Conservation (phyloP, 2,797 vertebrate genomes). For the Epinephelus malabaricus region DNA sequence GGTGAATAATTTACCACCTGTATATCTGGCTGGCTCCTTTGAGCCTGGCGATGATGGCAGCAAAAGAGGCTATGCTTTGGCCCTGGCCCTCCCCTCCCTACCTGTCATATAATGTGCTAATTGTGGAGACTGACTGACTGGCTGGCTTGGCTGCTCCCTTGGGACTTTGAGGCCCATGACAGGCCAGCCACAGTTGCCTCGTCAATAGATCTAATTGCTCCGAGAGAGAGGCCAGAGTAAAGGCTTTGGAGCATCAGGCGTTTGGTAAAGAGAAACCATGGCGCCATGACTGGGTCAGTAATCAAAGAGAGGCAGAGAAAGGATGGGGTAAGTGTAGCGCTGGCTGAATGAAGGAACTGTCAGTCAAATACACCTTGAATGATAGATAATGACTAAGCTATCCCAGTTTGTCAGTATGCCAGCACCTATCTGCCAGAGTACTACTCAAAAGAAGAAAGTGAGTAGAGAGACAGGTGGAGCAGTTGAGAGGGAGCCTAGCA, state of each 20-base stretch:
- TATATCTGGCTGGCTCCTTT: constrained; percentile 68
- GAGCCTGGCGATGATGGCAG: constrained; percentile 42
- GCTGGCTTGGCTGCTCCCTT: constrained; percentile 60
- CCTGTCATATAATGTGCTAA: constrained; percentile 83
- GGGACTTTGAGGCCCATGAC: constrained; percentile 71
- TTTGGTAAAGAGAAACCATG: constrained; percentile 87
- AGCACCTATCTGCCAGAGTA: constrained; percentile 88
- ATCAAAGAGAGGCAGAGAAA: constrained; percentile 81
- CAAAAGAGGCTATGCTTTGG: constrained; percentile 50
- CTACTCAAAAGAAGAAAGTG: constrained; percentile 62
- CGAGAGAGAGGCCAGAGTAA: constrained; percentile 80
- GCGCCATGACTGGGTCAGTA: constrained; percentile 90
- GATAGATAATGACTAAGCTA: constrained; percentile 85
- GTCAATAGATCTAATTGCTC: constrained; percentile 90
- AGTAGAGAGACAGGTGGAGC: constrained; percentile 70
- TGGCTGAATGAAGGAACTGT: constrained; percentile 79
- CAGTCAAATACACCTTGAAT: constrained; percentile 88
- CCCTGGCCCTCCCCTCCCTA: constrained; percentile 46
- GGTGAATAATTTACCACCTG: constrained; percentile 81
- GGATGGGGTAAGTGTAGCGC: constrained; percentile 71
- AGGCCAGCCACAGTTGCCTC: constrained; percentile 75
- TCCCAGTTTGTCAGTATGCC: constrained; percentile 85
- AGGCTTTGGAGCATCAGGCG: constrained; percentile 79
- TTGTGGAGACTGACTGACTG: constrained; percentile 83
- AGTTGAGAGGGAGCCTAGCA: constrained; percentile 63